Evolutionary conservation across 2,113 vertebrate species (phyloP).

Genomic region (Amphiprion percula): DNA sequence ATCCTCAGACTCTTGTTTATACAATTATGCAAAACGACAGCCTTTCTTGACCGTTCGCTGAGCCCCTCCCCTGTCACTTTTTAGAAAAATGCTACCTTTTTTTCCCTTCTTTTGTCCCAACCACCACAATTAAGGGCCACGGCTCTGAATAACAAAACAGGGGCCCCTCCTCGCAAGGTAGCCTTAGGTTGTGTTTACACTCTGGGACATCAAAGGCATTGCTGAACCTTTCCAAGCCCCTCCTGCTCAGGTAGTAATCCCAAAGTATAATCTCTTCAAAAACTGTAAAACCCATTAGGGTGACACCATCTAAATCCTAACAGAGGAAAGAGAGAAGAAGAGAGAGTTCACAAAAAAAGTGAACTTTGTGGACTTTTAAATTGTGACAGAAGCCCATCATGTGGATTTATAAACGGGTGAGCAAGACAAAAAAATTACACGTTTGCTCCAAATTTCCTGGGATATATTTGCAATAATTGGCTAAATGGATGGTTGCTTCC

Average conservation of each 20-base stretch:
- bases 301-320: slow-evolving; percentile 83
- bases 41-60: slow-evolving; percentile 55
- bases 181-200: slow-evolving; percentile 85
- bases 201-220: slow-evolving; percentile 85
- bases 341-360: slow-evolving; percentile 13
- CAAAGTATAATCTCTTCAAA: slow-evolving; percentile 84
- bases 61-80: slow-evolving; percentile 65
- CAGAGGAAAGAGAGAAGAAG: slow-evolving; percentile 37
- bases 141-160: slow-evolving; percentile 85
- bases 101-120: slow-evolving; percentile 78
- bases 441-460: slow-evolving; percentile 76
- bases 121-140: slow-evolving; percentile 82
- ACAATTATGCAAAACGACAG: slow-evolving; percentile 70
- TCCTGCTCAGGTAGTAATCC: slow-evolving; percentile 86
- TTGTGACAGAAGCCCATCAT: slow-evolving; percentile 63
- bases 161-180: slow-evolving; percentile 76
- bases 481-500: slow-evolving; percentile 62
- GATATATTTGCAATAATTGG: slow-evolving; percentile 67
- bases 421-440: slow-evolving; percentile 29
- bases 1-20: slow-evolving; percentile 52
- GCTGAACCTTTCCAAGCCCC: slow-evolving; percentile 81
- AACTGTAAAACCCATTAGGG: slow-evolving; percentile 86
- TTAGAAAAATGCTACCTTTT: slow-evolving; percentile 78
- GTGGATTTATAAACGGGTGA: slow-evolving; percentile 48
- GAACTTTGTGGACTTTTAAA: slow-evolving; percentile 49